These are phyloP conservation scores for Rousettus madagascariensis DNA, from an alignment of 2,797 vertebrate species.

Conservation along the genomic window DNA sequence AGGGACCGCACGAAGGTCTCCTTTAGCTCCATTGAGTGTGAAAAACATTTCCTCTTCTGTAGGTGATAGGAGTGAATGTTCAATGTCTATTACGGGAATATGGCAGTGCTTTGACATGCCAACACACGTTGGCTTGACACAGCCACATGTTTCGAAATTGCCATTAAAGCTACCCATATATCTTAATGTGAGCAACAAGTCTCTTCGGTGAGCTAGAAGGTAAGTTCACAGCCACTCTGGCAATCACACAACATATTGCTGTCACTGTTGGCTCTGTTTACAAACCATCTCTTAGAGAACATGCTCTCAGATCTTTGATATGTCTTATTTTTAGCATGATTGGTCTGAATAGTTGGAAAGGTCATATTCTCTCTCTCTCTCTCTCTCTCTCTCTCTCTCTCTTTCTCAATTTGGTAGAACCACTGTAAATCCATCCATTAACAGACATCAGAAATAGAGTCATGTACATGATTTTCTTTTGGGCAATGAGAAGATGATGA, in stretches of 20 bases:
- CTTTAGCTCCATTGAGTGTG: not conserved
- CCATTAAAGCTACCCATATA: constrained; percentile 61
- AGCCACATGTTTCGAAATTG: constrained; percentile 64
- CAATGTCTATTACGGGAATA: constrained; percentile 46
- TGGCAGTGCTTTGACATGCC: constrained; percentile 36
- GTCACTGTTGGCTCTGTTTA: constrained; percentile 72
- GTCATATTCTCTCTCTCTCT: constrained; percentile 45
- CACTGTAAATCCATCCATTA: not conserved
- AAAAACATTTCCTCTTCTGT: constrained; percentile 37
- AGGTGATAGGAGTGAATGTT: not conserved
- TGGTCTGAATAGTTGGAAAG: constrained; percentile 60
- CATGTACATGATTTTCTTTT: not conserved
- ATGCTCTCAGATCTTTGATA: constrained; percentile 66
- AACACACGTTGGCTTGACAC: constrained; percentile 47
- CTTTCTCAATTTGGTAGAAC: not conserved
- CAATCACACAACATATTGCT: constrained; percentile 68
- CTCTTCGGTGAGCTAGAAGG: constrained; percentile 69
- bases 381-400: not conserved
- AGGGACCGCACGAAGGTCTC: not conserved
- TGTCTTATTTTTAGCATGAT: constrained; percentile 72
- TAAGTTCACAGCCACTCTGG: constrained; percentile 73
- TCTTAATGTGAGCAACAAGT: constrained; percentile 70
- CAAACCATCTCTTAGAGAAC: constrained; percentile 73
- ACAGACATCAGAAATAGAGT: not conserved
- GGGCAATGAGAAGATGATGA: not conserved